Evolutionary conservation across 2,888 invertebrate species (phyloP), one percentile per base, ranked within the genome.

Genomic region (Mesochorus sp.): DNA sequence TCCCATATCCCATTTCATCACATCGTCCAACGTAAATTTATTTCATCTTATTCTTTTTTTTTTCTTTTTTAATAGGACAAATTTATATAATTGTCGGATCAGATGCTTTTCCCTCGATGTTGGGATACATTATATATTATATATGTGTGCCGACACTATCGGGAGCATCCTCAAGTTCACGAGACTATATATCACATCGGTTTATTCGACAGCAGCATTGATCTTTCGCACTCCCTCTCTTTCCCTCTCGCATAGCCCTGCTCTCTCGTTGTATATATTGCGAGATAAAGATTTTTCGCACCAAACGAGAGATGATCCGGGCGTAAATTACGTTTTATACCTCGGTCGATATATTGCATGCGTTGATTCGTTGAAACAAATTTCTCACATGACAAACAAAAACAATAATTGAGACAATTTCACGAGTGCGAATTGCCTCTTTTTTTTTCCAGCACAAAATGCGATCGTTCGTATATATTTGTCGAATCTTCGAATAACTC

Each of bases 181-280:
- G 68, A 68, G 14, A 26, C 19, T 59, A 28, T 24, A 49, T 57
- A 14, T 47, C 62, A 28, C 28, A 37, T 19, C n/a, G 31, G 26
- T 71, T 61, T 74, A 76, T 64, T 70, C 70, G 34, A 42, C 73
- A 62, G 19, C 55, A 42, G 17, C 44, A 74, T 78, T 64, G 78
- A 70, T 74, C 57, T 57, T 61, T 37, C n/a, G 51, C 31, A 34
- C 62, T 47, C 64, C 34, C 44, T 12, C 14, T 34, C 62, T 31
- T 24, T 10, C 31, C 10, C 21, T 49, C 51, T 39, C 37, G 8
- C 61, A 14, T 12, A 1, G n/a, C 2, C 21, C 3, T 12, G 24
- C 34, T 37, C 28, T 31, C 55, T 59, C 59, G n/a, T n/a, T n/a
- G n/a, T n/a, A n/a, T 66, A 66, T 64, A 42, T 44, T 47, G 24